phyloP scores from a whole-genome alignment of 2,797 vertebrate genomes.

The Otus scops region DNA sequence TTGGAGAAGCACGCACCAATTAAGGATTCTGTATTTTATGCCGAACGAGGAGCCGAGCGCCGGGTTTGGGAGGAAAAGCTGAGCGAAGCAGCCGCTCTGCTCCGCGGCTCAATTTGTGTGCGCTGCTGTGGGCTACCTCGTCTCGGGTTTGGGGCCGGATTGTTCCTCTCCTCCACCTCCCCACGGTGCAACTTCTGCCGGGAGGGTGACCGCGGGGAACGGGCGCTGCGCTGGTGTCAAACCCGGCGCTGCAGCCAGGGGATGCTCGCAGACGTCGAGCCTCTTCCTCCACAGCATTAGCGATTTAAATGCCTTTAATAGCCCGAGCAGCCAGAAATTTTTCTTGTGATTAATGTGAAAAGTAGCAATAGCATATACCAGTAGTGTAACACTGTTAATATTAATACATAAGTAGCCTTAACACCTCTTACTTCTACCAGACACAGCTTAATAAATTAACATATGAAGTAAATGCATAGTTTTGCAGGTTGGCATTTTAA shows the following conservation, averaged over 20 bases:
- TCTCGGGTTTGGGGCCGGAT: background rate
- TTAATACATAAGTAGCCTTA: background rate
- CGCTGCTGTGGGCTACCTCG: background rate
- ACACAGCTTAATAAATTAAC: background rate
- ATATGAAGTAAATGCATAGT: accelerated
- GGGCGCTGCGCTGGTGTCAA: background rate
- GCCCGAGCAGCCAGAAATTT: background rate
- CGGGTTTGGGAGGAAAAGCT: conserved; percentile 78
- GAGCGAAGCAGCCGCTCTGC: conserved; percentile 53
- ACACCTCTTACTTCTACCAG: background rate
- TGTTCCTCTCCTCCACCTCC: background rate
- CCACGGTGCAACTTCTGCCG: background rate
- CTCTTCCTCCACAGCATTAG: accelerated
- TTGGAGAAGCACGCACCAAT: conserved; percentile 98
- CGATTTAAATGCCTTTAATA: background rate
- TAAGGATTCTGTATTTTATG: conserved; percentile 94
- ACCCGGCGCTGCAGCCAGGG: accelerated
- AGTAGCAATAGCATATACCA: background rate
- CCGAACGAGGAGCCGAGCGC: conserved; percentile 84
- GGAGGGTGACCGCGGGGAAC: background rate
- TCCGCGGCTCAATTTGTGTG: background rate
- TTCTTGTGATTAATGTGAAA: background rate
- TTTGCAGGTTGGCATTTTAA: background rate
- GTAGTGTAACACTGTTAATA: background rate
- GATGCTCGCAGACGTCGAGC: background rate